Conservation (phyloP, 2,797 vertebrate genomes). For the Taeniopygia guttata region DNA sequence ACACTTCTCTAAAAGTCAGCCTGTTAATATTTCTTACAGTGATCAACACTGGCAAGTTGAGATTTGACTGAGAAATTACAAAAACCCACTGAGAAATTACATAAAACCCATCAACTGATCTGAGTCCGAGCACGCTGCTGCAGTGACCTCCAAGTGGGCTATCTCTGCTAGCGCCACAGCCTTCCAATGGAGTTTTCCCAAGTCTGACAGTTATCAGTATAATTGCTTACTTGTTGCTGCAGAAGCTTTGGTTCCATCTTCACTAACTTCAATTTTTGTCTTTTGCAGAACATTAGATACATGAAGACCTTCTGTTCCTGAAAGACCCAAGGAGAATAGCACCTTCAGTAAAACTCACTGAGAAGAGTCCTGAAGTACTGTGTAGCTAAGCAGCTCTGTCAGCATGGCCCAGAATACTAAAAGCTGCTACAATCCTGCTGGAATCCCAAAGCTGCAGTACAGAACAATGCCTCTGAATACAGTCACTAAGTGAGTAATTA, state of each 20-base stretch:
- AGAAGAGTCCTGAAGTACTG: background rate
- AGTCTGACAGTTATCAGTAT: background rate
- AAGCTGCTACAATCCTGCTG: background rate
- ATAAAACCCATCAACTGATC: background rate
- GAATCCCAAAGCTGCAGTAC: background rate
- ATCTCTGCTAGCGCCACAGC: background rate
- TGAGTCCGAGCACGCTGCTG: background rate
- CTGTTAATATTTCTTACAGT: background rate
- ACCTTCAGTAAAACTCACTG: background rate
- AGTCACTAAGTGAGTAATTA: background rate
- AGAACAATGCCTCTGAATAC: background rate
- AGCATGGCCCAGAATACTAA: background rate
- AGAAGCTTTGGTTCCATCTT: conserved; percentile 94
- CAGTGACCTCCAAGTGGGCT: background rate
- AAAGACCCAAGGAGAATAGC: background rate
- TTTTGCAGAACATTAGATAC: conserved; percentile 91
- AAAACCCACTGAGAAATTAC: background rate
- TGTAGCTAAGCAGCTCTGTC: background rate
- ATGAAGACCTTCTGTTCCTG: conserved; percentile 79
- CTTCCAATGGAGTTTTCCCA: background rate
- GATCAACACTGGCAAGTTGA: background rate
- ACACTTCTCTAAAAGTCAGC: background rate
- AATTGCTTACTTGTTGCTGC: conserved; percentile 86
- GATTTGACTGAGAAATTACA: background rate
- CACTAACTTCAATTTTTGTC: conserved; percentile 93